phyloP scores from a whole-genome alignment of 2,797 vertebrate genomes.

The Hypotaenidia philippensis region DNA sequence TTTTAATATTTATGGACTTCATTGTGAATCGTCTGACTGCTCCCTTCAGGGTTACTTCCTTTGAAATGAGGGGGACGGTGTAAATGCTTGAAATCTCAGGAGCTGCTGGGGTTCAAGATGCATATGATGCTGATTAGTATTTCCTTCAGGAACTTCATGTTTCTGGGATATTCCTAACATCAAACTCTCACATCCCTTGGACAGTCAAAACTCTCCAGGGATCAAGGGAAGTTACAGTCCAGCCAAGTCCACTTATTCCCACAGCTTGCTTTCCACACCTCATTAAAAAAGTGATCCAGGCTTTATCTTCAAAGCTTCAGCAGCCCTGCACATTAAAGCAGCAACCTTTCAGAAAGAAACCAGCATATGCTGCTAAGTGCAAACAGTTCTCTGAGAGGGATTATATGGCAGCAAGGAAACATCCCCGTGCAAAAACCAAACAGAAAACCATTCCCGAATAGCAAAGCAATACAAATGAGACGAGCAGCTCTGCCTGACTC shows the following conservation, averaged over 20 bases:
- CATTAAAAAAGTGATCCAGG: slow-evolving; percentile 45
- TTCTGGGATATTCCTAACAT: slow-evolving; percentile 43
- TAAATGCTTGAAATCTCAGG: neutral
- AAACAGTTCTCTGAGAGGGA: neutral
- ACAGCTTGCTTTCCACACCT: slow-evolving; percentile 51
- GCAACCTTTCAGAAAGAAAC: neutral
- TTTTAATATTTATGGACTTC: neutral
- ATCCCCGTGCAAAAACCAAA: neutral
- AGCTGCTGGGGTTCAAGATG: neutral
- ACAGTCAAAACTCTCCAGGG: slow-evolving; percentile 16
- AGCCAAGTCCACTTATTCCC: slow-evolving; percentile 53
- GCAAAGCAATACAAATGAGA: neutral
- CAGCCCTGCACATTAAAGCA: neutral
- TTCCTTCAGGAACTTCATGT: slow-evolving; percentile 30
- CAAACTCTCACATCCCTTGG: neutral
- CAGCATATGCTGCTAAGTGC: neutral
- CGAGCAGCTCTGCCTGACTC: neutral
- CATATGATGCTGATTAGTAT: neutral
- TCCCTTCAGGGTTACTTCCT: neutral
- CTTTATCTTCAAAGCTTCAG: slow-evolving; percentile 28
- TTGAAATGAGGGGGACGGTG: neutral
- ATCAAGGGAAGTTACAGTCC: slow-evolving; percentile 17
- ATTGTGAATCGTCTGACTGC: neutral
- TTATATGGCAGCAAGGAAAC: neutral
- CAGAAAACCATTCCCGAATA: neutral